Evolutionary conservation across 2,797 vertebrate genomes (phyloP), one percentile per base, ranked within the genome.

Genomic region (Australoheros facetus): DNA sequence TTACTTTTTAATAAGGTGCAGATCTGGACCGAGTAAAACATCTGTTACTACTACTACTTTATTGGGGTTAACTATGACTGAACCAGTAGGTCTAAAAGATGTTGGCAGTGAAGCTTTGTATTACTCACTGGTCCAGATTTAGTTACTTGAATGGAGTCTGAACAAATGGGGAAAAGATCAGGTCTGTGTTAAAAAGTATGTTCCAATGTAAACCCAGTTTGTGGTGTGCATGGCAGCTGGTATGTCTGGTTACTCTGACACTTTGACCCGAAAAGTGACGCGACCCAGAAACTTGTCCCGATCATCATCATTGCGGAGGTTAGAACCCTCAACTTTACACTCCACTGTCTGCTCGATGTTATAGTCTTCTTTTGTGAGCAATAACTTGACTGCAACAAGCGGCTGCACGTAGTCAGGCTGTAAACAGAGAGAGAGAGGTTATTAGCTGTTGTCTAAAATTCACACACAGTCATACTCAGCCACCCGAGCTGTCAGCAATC

Each of bases 211-310:
- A 77, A 73, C 9, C 69, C 21, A 84, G 55, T 62, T 26, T 51
- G n/a, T 73, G 59, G 45, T 78, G 6, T 79, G 60, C 77, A 37
- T 75, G 56, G 71, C 9, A 59, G 72, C 30, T 1, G 10, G 2
- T 10, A 26, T 4, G 13, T 88, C 75, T 55, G 56, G 78, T 94
- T 97, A 98, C 89, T 96, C 93, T 32, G 72, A 89, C 84, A 96
- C 94, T 80, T 79, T 90, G 86, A 98, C 87, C 91, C 96, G 96
- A 94, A 98, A 99, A 58, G 86, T 91, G 89, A 98, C 94, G 17
- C 97, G 96, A 86, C 97, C 97, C 93, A 97, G 91, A 92, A 96
- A 97, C 95, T 97, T 98, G 96, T 99, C 98, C 21, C 97, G 96
- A 0, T 97, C 97, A 56, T 97, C 96, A 21, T 95, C 57, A 45